Conservation (phyloP, 1,140 invertebrate genomes). For the Melipona quadrifasciata region DNA sequence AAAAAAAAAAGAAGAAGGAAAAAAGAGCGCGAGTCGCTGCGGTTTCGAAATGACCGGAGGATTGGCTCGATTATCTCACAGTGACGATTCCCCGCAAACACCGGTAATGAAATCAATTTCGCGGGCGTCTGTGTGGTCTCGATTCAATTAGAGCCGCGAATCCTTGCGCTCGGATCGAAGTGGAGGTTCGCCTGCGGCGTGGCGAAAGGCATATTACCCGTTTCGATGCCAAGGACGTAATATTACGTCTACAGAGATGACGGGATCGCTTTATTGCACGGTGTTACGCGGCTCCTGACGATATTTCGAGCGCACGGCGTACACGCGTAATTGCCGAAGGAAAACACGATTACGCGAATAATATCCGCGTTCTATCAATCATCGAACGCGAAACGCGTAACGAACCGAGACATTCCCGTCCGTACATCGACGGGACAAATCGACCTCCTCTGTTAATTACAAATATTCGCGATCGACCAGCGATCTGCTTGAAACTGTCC, state of each 20-base stretch:
- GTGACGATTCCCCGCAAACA: conserved; percentile 15
- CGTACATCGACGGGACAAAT: not conserved
- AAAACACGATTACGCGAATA: conserved; percentile 25
- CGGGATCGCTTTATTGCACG: conserved; percentile 36
- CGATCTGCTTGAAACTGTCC: too few species aligned
- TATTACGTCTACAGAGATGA: conserved; percentile 29
- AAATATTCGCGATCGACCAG: not conserved
- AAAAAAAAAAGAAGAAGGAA: too few species aligned
- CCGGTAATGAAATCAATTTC: conserved; percentile 53
- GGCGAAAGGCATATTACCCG: conserved; percentile 16
- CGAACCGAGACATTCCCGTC: not conserved
- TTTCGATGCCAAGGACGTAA: conserved; percentile 22
- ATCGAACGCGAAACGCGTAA: conserved; percentile 2
- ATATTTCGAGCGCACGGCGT: conserved; percentile 40
- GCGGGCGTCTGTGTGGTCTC: conserved; percentile 7
- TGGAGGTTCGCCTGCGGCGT: not conserved
- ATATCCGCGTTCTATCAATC: conserved; percentile 40
- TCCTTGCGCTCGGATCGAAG: conserved; percentile 51
- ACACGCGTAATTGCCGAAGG: conserved; percentile 43
- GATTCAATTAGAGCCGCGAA: conserved; percentile 54
- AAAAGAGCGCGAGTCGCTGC: not conserved
- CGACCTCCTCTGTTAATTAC: conserved; percentile 24
- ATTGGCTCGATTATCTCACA: not conserved
- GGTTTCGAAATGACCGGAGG: not conserved
- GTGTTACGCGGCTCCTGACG: conserved; percentile 13